Base-by-base conservation (phyloP, 2,888 invertebrate species). In the Chrysotoxum bicinctum region DNA sequence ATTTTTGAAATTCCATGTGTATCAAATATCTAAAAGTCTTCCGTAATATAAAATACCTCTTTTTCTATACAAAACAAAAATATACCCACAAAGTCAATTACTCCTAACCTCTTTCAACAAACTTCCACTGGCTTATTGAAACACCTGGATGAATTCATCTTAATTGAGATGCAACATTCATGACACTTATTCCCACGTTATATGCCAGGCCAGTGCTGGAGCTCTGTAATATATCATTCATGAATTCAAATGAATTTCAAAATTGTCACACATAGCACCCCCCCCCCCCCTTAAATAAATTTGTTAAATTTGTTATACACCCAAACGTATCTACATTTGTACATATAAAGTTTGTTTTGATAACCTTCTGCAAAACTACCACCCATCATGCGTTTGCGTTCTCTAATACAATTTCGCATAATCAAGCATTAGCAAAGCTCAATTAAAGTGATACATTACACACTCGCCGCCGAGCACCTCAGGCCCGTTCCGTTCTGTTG, bases 181-280 rank as follows among this genome's bases (percentile, higher is more conserved):
- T 79, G 74, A 56, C 74, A 84, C 48, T 62, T 21, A 66, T 70
- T 72, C 70, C 84, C 66, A 70, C 70, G 54, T 52, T 54, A 9
- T 26, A 12, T 16, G 6, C 12, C n/a, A n/a, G n/a, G 1, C 26
- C 6, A 14, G 16, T 10, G 16, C 35, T 9, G 10, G 3, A 50
- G 14, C 30, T 6, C 37, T n/a, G n/a, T n/a, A 10, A 62, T 64
- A 50, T 50, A 70, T 60, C 66, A 75, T 74, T 83, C 62, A 83
- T 74, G 74, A 72, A 84, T 84, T 66, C 60, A 84, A 80, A 79
- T 84, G 45, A 80, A 79, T 72, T 54, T 75, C 58, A 60, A 70
- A 70, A 26, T 16, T 23, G 48, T 48, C 64, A 66, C 72, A 32
- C 54, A 62, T 23, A 23, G 14, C 23, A 7, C 3, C 14, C 8